Base-by-base conservation (phyloP, 1,140 invertebrate genomes). In the Thaumetopoea pityocampa region DNA sequence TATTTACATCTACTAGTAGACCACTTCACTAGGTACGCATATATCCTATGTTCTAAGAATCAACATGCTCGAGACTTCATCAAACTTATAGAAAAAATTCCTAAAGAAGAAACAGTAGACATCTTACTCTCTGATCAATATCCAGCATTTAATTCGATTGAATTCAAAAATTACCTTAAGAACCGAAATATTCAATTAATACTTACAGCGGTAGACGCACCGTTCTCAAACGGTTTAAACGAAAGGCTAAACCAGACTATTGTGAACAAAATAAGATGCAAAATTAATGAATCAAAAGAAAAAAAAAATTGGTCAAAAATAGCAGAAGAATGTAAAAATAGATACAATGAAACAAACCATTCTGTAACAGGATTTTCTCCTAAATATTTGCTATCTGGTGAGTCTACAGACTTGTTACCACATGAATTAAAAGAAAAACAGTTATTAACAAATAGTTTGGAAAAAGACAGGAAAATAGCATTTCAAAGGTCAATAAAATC, bases 111-210 rank as follows among this genome's bases (percentile, higher is more conserved):
- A 22, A 34, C 34, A 26, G 35, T 48, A 28, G 35, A 20, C 11
- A 33, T 47, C 22, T 28, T 30, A 23, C 20, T 45, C 16, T 27
- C 33, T 9, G 42, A 45, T 28, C 45, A 48, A 34, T 48, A 40
- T 17, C 45, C 45, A 10, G 43, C 34, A 4, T 38, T 46, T 26
- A 46, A 46, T 33, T 46, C 43, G 2, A 40, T 34, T 22, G 36
- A 48, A 33, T 48, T 48, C 22, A 40, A 40, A 29, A 14, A 28
- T 20, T 40, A 30, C 30, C 16, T 29, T 9, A 40, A 29, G 19
- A 40, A 40, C n/a, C 10, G 30, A 17, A 40, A 29, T 29, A 40
- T 40, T 20, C 22, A 5, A 10, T 16, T 34, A 5, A 9, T 26
- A 9, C 34, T 37, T 15, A 43, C 40, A 6, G 40, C 40, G 17